phyloP scores from a whole-genome alignment of 2,888 invertebrate species.

The Patella depressa region DNA sequence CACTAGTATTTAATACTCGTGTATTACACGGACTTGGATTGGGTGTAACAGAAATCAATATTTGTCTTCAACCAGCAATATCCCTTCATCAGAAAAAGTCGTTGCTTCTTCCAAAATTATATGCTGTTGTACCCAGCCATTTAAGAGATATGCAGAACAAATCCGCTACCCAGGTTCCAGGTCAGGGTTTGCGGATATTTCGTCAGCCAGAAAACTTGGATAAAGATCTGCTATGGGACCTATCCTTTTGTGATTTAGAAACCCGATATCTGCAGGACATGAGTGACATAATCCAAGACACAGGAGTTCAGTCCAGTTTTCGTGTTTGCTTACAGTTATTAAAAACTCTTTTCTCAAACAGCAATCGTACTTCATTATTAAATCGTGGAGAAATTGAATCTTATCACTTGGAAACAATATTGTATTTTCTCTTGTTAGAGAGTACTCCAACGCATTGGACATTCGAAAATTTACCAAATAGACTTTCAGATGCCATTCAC shows the following conservation, averaged over 20 bases:
- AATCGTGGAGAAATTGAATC: slow-evolving; percentile 48
- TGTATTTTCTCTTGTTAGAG: slow-evolving; percentile 55
- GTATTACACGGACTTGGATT: slow-evolving; percentile 46
- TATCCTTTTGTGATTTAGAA: slow-evolving; percentile 44
- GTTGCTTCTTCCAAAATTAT: slow-evolving; percentile 42
- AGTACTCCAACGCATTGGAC: slow-evolving; percentile 54
- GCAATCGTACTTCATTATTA: slow-evolving; percentile 44
- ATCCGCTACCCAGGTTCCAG: too few species aligned
- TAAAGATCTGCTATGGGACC: slow-evolving; percentile 48
- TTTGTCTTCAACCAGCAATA: slow-evolving; percentile 51
- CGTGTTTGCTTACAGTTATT: slow-evolving; percentile 48
- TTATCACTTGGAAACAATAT: slow-evolving; percentile 44
- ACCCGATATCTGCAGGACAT: slow-evolving; percentile 33
- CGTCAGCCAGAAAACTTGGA: slow-evolving; percentile 15
- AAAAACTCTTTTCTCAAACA: slow-evolving; percentile 49
- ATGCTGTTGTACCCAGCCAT: slow-evolving; percentile 46
- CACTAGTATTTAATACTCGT: slow-evolving; percentile 51
- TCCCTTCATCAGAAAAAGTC: slow-evolving; percentile 43
- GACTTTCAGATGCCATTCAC: slow-evolving; percentile 55
- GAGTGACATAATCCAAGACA: slow-evolving; percentile 39
- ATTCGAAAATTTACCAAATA: slow-evolving; percentile 43
- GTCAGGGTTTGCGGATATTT: background rate
- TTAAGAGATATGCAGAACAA: background rate
- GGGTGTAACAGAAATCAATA: slow-evolving; percentile 48
- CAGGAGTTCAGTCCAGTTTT: slow-evolving; percentile 48